These are phyloP conservation scores for Andricus curvator DNA, from an alignment of 2,888 invertebrate genomes.

Conservation along the genomic window DNA sequence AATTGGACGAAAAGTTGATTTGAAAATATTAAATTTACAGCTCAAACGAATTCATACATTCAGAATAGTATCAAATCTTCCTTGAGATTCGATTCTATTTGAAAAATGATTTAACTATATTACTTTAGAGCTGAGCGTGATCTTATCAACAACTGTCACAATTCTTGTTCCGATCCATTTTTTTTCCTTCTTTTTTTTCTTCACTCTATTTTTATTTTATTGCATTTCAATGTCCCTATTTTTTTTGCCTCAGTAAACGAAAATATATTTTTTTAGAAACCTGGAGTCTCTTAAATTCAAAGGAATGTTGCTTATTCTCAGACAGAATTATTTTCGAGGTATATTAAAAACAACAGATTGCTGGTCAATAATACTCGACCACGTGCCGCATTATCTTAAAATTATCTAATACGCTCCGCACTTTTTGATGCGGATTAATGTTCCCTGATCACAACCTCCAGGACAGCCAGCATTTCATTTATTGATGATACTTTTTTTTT, in stretches of 20 bases:
- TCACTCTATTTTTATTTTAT: neutral
- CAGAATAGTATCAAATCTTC: neutral
- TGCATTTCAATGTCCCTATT: neutral
- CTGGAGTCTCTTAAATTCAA: neutral
- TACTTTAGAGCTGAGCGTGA: too few species aligned
- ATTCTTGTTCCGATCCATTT: too few species aligned
- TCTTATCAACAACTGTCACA: too few species aligned
- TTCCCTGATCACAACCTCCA: neutral
- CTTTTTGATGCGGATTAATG: neutral
- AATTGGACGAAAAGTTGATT: neutral
- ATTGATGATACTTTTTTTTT: neutral
- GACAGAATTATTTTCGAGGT: neutral
- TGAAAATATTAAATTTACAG: neutral
- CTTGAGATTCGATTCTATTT: neutral
- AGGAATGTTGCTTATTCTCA: neutral
- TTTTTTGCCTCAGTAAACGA: neutral
- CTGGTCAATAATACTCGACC: neutral
- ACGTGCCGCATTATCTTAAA: neutral
- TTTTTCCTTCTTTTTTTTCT: neutral
- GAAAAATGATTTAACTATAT: neutral
- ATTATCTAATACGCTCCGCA: neutral
- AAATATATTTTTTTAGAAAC: neutral
- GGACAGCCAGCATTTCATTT: constrained; percentile 12
- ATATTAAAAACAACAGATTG: neutral
- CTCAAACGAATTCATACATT: neutral